A percentile compares a stretch with the other conserved stretches of the same genome.
Conservation (phyloP, 2,113 vertebrate genomes). For the Ceratotherium simum region DNA sequence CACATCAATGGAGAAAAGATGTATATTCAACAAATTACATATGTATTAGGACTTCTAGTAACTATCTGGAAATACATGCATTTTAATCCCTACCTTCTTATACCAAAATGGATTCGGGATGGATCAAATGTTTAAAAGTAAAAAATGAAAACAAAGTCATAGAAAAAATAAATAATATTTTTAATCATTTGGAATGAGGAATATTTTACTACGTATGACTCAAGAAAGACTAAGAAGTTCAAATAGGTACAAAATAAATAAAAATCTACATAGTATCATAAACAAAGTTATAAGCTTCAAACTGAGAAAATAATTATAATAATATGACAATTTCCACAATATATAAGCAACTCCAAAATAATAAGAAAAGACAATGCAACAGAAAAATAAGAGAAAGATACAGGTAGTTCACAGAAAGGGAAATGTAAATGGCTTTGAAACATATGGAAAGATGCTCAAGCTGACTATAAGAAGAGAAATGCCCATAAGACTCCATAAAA, state of each 20-base stretch:
- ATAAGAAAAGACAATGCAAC: background rate
- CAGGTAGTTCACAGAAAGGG: background rate
- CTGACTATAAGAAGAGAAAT: background rate
- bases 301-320: background rate
- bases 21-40: background rate
- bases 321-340: background rate
- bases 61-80: background rate
- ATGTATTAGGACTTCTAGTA: background rate
- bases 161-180: background rate
- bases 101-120: background rate
- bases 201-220: background rate
- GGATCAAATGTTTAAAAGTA: background rate
- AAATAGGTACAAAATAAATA: background rate
- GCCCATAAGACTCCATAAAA: background rate
- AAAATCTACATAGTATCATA: background rate
- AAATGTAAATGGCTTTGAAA: background rate
- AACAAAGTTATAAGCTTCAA: background rate
- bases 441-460: fast-evolving
- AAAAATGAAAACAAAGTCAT: background rate
- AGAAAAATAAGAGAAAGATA: background rate
- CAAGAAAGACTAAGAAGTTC: background rate
- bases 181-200: background rate
- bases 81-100: background rate
- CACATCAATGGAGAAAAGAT: background rate
- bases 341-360: background rate